A percentile compares a stretch with the other conserved stretches of the same genome.
Evolutionary conservation across 2,888 invertebrate genomes (phyloP).

Genomic region (Euspilapteryx auroguttella): DNA sequence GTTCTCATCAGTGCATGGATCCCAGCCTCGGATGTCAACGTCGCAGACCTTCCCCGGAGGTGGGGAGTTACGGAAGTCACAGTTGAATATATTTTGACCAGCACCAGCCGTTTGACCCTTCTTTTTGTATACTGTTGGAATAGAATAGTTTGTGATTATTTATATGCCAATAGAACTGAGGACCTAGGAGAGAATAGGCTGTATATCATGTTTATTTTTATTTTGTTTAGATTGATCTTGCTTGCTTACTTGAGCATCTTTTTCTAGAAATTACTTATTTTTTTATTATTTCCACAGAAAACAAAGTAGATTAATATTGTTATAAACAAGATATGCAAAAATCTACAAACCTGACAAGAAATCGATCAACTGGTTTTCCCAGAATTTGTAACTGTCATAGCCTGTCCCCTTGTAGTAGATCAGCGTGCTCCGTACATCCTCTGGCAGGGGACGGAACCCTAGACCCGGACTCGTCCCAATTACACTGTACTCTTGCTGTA

Average conservation of each 20-base stretch:
- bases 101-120: conserved; percentile 74
- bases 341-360: conserved; percentile 87
- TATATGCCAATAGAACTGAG: background rate
- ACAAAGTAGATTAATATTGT: no score
- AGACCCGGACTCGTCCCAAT: conserved; percentile 95
- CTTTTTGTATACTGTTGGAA: conserved; percentile 75
- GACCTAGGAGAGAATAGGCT: no score
- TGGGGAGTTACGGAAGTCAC: conserved; percentile 70
- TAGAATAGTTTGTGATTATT: background rate
- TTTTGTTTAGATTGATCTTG: no score
- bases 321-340: no score
- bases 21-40: conserved; percentile 78
- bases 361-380: conserved; percentile 75
- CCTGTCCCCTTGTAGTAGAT: conserved; percentile 91
- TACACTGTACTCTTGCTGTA: conserved; percentile 79
- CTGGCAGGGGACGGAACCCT: conserved; percentile 92
- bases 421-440: conserved; percentile 89
- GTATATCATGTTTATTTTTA: no score
- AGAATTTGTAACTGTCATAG: conserved; percentile 73
- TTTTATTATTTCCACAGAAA: no score
- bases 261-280: no score
- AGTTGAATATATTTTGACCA: conserved; percentile 74
- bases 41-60: conserved; percentile 79
- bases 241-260: no score
- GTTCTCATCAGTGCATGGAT: conserved; percentile 82